phyloP scores from a whole-genome alignment of 2,113 vertebrate genomes.

The Perca flavescens region DNA sequence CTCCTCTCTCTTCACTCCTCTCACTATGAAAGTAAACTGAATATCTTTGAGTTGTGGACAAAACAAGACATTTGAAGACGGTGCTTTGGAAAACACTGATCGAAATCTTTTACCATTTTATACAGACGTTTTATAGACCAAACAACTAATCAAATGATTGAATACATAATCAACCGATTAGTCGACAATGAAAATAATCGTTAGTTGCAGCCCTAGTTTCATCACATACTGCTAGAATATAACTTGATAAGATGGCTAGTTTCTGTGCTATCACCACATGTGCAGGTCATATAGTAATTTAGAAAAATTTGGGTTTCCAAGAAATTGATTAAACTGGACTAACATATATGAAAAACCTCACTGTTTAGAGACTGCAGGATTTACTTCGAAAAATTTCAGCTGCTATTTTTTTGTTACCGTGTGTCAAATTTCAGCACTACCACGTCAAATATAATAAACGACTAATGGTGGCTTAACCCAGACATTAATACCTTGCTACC shows the following conservation, averaged over 20 bases:
- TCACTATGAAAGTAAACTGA: too few species aligned
- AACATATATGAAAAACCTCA: background rate
- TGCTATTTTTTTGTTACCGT: background rate
- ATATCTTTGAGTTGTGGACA: too few species aligned
- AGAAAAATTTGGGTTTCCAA: background rate
- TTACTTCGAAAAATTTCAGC: background rate
- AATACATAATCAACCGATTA: too few species aligned
- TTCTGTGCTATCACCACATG: background rate
- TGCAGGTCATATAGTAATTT: background rate
- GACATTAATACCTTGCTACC: conserved; percentile 65
- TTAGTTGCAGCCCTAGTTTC: too few species aligned
- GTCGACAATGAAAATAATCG: too few species aligned
- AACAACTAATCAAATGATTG: too few species aligned
- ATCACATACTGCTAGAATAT: background rate
- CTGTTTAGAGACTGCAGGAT: background rate
- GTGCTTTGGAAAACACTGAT: too few species aligned
- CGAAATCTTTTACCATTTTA: too few species aligned
- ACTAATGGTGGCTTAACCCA: conserved; percentile 35
- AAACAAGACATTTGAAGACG: too few species aligned
- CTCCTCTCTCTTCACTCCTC: too few species aligned
- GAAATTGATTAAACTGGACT: background rate
- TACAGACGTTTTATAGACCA: too few species aligned
- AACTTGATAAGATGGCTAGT: background rate
- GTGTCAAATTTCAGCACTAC: background rate
- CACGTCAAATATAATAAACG: background rate